Base-by-base conservation (phyloP, 2,797 vertebrate genomes). In the Characodon lateralis region DNA sequence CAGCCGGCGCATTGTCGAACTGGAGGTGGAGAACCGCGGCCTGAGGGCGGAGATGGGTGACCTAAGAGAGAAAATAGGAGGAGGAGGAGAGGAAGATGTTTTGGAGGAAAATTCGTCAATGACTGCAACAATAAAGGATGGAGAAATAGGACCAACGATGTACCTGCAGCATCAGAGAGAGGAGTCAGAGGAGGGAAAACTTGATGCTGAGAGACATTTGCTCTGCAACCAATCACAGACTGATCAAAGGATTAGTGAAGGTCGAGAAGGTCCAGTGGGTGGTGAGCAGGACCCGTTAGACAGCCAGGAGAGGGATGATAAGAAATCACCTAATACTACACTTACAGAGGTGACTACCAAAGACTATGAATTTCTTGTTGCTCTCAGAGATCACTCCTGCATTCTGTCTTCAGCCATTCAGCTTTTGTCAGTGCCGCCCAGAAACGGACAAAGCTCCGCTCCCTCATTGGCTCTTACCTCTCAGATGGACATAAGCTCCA, bases 1-100 rank as follows among this genome's bases (percentile, higher is more conserved):
- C 78, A 99, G 98, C 91, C 94, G 98, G 22, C 96, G 97, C 81
- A 98, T 98, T 0, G 98, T 99, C 10, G 98, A 99, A 83, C 95
- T 99, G 81, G 98, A 99, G 92, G 96, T 99, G 90, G 98, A 99
- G 88, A 99, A 98, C 92, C 96, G 98, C 0, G 98, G 98, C 31
- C 90, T 99, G 89, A 92, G 96, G 75, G 97, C 97, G 0, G 98
- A 99, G 91, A 98, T 99, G 98, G 91, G 92, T 18, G 94, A 95
- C 84, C 63, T 95, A 71, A 88, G 87, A 59, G 94, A 95, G 72
- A 95, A 95, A 94, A 0, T 90, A 83, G 78, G 95, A 94, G 93
- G 96, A 93, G 59, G 93, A 92, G 73, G 96, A 93, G 65, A 95
- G 39, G 96, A 96, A 55, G 92, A 94, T 0, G 81, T 50, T 58